Evolutionary conservation across 2,113 vertebrate genomes (phyloP).

Genomic region (Ictalurus punctatus): DNA sequence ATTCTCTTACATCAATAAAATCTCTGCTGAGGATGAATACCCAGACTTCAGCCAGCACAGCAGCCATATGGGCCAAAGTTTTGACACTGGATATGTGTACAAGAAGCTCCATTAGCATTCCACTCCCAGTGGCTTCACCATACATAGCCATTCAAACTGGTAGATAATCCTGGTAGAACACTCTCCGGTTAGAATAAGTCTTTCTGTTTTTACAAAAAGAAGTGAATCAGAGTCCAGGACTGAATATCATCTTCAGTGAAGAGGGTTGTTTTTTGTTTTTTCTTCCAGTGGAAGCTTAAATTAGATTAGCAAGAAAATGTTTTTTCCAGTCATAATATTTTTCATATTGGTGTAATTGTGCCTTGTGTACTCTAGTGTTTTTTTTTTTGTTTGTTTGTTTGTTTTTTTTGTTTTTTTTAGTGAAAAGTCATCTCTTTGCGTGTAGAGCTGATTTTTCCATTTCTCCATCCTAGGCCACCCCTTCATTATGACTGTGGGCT

Average conservation of each 20-base stretch:
- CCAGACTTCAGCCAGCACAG: conserved; percentile 75
- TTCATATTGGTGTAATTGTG: not conserved
- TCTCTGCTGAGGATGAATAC: conserved; percentile 72
- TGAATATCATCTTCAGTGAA: too few species aligned
- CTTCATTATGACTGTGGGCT: conserved; percentile 95
- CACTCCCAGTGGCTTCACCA: conserved; percentile 68
- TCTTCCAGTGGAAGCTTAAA: not conserved
- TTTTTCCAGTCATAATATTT: not conserved
- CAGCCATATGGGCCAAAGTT: conserved; percentile 79
- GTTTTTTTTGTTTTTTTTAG: too few species aligned
- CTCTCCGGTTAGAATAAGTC: not conserved
- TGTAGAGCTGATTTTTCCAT: not conserved
- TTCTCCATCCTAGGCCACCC: conserved; percentile 81
- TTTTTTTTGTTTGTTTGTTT: too few species aligned
- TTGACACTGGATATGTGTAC: conserved; percentile 76
- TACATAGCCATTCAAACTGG: conserved; percentile 80
- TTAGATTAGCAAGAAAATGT: not conserved
- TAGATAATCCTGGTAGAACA: conserved; percentile 82
- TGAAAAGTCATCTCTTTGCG: not conserved
- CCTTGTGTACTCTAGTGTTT: not conserved
- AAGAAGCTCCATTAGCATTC: conserved; percentile 66
- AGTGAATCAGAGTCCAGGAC: not conserved
- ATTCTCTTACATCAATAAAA: conserved; percentile 69
- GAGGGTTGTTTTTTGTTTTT: not conserved
- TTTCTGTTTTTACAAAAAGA: not conserved